A percentile compares a stretch with the other conserved stretches of the same genome.
These are phyloP conservation scores for Poeciliopsis prolifica DNA, from an alignment of 2,113 vertebrate species.

Conservation along the genomic window DNA sequence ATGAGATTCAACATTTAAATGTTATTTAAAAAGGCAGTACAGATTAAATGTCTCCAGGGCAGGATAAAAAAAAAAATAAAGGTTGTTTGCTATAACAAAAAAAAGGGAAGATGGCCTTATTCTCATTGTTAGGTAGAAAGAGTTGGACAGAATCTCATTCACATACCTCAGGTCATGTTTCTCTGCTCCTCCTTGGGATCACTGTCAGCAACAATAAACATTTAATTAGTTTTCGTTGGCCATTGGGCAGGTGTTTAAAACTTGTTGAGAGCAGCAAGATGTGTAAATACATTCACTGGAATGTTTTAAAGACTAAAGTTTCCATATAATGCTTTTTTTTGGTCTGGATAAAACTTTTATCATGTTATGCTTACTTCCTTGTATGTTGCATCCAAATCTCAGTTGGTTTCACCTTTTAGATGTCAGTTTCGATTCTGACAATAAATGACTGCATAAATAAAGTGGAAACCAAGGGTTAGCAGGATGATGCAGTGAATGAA, in stretches of 20 bases:
- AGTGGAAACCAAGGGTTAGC: neutral
- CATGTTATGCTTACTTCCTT: neutral
- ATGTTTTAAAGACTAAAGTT: slow-evolving; percentile 38
- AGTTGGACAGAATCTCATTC: slow-evolving; percentile 3
- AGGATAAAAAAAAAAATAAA: neutral
- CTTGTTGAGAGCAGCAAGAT: slow-evolving; percentile 43
- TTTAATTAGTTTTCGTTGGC: slow-evolving; percentile 63
- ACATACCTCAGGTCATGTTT: slow-evolving; percentile 22
- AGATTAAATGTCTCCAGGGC: too few species aligned
- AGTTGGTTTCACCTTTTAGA: neutral
- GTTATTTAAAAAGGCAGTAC: too few species aligned
- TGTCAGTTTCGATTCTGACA: neutral
- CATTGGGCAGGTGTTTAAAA: slow-evolving; percentile 43
- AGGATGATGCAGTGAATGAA: neutral
- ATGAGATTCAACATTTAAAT: too few species aligned
- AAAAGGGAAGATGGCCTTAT: neutral
- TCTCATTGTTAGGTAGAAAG: neutral
- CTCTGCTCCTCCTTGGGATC: slow-evolving; percentile 37
- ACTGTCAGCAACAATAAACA: slow-evolving; percentile 57
- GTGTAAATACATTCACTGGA: slow-evolving; percentile 38
- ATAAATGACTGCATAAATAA: neutral
- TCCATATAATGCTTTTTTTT: slow-evolving; percentile 17
- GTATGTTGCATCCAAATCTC: neutral
- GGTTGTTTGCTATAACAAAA: neutral
- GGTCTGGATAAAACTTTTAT: neutral